These are phyloP conservation scores for Petrocephalus microphthalmus DNA, from an alignment of 2,113 vertebrate species.

Conservation along the genomic window DNA sequence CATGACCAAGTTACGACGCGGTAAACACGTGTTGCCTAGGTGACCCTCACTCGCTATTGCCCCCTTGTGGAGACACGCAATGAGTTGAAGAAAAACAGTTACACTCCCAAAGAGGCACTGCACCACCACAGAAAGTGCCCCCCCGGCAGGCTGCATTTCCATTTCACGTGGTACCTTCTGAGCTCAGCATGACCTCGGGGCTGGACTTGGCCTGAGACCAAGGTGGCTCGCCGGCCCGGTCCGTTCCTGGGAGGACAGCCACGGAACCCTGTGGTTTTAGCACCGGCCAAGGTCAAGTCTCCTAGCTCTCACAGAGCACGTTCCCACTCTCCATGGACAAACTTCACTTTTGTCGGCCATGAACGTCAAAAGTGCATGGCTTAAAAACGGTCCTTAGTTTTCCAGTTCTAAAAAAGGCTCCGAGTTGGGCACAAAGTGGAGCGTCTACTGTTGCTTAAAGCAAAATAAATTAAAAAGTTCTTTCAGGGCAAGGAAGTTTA, in stretches of 20 bases:
- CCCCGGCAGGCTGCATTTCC: slow-evolving; percentile 5
- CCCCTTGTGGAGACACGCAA: neutral
- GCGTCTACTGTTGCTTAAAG: neutral
- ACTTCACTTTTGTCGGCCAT: neutral
- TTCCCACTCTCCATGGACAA: neutral
- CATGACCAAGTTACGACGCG: neutral
- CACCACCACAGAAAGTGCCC: neutral
- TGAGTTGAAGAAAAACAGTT: slow-evolving; percentile 5
- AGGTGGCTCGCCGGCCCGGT: slow-evolving; percentile 26
- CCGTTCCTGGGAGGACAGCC: slow-evolving; percentile 32
- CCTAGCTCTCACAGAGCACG: neutral
- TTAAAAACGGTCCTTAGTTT: neutral
- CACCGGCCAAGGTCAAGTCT: neutral
- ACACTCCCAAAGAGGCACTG: neutral
- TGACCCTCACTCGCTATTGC: neutral
- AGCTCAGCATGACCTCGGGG: slow-evolving; percentile 55
- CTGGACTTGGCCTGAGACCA: slow-evolving; percentile 4
- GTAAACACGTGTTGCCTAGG: neutral
- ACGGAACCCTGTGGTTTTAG: slow-evolving; percentile 23
- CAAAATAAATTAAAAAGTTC: neutral
- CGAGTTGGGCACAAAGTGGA: neutral
- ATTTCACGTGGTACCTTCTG: slow-evolving; percentile 52
- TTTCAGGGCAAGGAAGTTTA: neutral
- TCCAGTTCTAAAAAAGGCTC: neutral
- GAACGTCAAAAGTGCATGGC: neutral